Evolutionary conservation across 2,113 vertebrate species (phyloP).

Genomic region (Drymodes brunneopygia): DNA sequence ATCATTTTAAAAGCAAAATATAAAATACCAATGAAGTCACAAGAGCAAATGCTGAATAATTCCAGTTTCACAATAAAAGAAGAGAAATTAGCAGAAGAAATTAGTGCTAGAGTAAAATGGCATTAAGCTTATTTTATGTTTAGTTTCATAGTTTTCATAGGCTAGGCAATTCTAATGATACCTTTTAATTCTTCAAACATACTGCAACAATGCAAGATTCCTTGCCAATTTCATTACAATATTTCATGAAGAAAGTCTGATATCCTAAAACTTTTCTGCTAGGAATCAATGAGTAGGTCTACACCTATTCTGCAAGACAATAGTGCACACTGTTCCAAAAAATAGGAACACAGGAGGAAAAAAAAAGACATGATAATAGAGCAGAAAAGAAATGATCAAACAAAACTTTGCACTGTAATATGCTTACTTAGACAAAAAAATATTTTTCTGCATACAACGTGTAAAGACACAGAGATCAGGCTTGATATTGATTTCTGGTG

Average conservation of each 20-base stretch:
- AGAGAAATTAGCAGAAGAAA: neutral
- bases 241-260: neutral
- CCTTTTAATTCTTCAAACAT: neutral
- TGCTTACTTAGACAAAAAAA: neutral
- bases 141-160: neutral
- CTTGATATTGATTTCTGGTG: neutral
- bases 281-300: neutral
- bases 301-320: neutral
- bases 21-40: neutral
- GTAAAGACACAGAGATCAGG: neutral
- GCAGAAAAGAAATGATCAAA: neutral
- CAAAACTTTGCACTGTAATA: neutral
- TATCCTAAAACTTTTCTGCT: neutral
- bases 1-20: neutral
- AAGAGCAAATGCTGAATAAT: neutral
- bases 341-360: neutral
- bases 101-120: neutral
- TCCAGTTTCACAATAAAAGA: neutral
- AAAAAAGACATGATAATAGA: neutral
- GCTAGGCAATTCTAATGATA: neutral
- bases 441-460: rapidly evolving
- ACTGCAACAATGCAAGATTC: neutral
- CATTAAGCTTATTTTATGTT: neutral
- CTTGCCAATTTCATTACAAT: neutral
- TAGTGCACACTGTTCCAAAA: neutral